Percentiles rank a stretch among this genome's conserved stretches.
Evolutionary conservation across 2,113 vertebrate genomes (phyloP).

Genomic region (Anas platyrhynchos): DNA sequence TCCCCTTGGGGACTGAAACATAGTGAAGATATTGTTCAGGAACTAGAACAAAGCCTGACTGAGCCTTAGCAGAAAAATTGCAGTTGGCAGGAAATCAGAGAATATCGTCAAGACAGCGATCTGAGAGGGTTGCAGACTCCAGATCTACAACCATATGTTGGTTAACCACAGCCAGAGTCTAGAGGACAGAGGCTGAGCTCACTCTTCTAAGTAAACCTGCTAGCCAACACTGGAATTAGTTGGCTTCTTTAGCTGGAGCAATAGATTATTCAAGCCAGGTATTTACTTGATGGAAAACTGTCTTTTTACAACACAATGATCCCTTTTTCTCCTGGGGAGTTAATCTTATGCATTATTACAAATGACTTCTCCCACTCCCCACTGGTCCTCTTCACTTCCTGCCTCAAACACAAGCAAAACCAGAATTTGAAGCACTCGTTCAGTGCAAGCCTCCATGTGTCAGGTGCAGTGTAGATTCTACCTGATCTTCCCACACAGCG

Average conservation of each 20-base stretch:
- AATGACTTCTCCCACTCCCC: neutral
- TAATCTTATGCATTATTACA: neutral
- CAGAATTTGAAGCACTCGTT: neutral
- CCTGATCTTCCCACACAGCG: neutral
- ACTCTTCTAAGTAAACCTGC: neutral
- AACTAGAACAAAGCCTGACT: slow-evolving; percentile 37
- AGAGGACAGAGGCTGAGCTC: neutral
- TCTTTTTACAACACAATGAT: neutral
- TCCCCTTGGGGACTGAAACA: neutral
- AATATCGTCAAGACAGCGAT: neutral
- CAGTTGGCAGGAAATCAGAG: neutral
- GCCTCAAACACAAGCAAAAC: neutral
- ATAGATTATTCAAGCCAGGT: neutral
- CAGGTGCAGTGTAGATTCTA: neutral
- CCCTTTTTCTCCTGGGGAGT: neutral
- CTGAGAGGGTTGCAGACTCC: neutral
- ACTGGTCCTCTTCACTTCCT: neutral
- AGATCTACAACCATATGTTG: neutral
- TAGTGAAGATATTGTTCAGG: slow-evolving; percentile 10
- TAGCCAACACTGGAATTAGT: neutral
- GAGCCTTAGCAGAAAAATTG: neutral
- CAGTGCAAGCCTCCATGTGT: neutral
- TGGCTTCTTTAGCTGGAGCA: neutral
- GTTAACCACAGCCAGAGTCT: neutral
- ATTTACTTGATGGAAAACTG: neutral